A percentile compares a stretch with the other conserved stretches of the same genome.
Evolutionary conservation across 1,140 invertebrate species (phyloP).

Genomic region (Diabrotica virgifera): DNA sequence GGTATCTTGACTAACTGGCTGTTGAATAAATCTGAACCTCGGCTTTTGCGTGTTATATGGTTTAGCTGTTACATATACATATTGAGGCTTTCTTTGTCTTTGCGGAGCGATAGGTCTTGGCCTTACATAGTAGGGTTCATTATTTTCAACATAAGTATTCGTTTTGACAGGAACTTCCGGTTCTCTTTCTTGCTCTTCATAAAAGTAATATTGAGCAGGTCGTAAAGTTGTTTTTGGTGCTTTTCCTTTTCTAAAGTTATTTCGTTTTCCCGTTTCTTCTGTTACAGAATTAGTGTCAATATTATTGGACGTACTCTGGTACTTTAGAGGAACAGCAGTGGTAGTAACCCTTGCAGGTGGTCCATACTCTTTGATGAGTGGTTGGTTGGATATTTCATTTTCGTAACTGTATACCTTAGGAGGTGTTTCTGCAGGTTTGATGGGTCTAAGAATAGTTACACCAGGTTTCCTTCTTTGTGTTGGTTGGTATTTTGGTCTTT

Average conservation of each 20-base stretch:
- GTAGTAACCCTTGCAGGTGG: conserved; percentile 47
- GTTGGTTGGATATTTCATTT: conserved; percentile 23
- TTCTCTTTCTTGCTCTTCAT: conserved; percentile 49
- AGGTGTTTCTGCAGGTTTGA: conserved; percentile 45
- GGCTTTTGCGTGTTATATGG: conserved; percentile 44
- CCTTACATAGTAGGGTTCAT: conserved; percentile 43
- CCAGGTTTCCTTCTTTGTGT: conserved; percentile 19
- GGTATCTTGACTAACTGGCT: conserved; percentile 38
- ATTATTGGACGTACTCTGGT: conserved; percentile 56
- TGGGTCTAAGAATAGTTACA: conserved; percentile 45
- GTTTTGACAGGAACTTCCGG: conserved; percentile 47
- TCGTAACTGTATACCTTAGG: conserved; percentile 19
- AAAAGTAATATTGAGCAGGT: conserved; percentile 57
- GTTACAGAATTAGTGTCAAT: conserved; percentile 52
- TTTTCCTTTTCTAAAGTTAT: conserved; percentile 1
- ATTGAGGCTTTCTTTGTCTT: conserved; percentile 30
- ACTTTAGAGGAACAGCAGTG: conserved; percentile 59
- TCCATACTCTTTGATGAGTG: conserved; percentile 23
- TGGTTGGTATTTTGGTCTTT: neutral
- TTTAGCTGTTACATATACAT: conserved; percentile 37
- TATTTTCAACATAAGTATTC: conserved; percentile 45
- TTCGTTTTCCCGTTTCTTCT: conserved; percentile 38
- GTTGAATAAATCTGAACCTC: conserved; percentile 34
- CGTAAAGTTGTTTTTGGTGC: conserved; percentile 44
- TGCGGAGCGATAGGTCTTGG: conserved; percentile 16